Conservation (phyloP, 2,113 vertebrate species). For the Epinephelus moara region DNA sequence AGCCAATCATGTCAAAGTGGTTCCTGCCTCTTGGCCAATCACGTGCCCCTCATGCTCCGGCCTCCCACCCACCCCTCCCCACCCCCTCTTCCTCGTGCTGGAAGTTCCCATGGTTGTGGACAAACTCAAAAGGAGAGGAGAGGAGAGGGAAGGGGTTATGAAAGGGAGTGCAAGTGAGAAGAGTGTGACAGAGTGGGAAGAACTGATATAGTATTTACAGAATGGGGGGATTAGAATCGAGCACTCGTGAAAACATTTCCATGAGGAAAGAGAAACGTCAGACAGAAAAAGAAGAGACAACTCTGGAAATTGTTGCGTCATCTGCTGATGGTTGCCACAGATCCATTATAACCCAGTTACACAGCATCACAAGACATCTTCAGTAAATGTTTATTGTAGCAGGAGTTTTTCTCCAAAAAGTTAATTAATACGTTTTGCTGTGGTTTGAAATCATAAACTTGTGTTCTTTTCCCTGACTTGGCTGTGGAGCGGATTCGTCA, state of each 20-base stretch:
- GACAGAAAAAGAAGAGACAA: slow-evolving; percentile 6
- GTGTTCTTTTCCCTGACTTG: neutral
- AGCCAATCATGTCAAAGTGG: slow-evolving; percentile 75
- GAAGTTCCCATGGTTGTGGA: slow-evolving; percentile 73
- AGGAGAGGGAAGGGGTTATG: slow-evolving; percentile 10
- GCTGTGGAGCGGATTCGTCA: neutral
- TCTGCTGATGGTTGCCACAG: slow-evolving; percentile 1
- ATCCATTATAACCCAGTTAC: neutral
- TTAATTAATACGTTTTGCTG: neutral
- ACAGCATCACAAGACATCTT: neutral
- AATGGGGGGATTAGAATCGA: slow-evolving; percentile 31
- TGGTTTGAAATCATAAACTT: neutral
- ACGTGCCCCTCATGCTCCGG: slow-evolving; percentile 20
- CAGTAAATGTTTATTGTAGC: neutral
- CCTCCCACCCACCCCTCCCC: slow-evolving; percentile 29
- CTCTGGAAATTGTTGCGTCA: slow-evolving; percentile 22
- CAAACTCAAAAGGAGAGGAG: slow-evolving; percentile 38
- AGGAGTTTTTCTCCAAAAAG: neutral
- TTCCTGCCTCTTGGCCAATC: slow-evolving; percentile 79
- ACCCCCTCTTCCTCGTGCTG: slow-evolving; percentile 39
- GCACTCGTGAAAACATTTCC: slow-evolving; percentile 45
- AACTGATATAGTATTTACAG: slow-evolving; percentile 45
- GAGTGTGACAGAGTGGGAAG: slow-evolving; percentile 22
- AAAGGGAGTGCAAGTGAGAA: neutral
- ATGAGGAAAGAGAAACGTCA: slow-evolving; percentile 15